Evolutionary conservation across 2,888 invertebrate species (phyloP).

Genomic region (Xylophagus ater): DNA sequence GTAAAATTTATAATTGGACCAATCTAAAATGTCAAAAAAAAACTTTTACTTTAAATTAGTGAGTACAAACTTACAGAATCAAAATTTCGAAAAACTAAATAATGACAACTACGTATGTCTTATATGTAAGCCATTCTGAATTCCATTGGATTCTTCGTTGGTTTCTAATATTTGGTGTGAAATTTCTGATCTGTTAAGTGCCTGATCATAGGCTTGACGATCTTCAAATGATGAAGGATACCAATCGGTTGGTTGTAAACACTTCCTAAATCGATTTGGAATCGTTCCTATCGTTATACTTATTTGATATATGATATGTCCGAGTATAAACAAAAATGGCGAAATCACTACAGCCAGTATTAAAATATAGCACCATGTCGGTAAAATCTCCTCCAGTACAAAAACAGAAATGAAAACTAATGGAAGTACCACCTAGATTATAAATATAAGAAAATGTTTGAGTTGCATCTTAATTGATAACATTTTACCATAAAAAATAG

Average conservation of each 20-base stretch:
- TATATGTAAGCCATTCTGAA: too few relatives aligned
- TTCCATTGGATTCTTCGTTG: too few relatives aligned
- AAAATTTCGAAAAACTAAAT: too few relatives aligned
- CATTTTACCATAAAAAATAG: too few relatives aligned
- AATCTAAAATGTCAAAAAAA: too few relatives aligned
- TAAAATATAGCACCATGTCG: not conserved
- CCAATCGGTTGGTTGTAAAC: conserved; percentile 33
- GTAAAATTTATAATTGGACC: not conserved
- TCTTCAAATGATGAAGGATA: conserved; percentile 29
- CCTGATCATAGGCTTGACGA: conserved; percentile 30
- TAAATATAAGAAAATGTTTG: too few relatives aligned
- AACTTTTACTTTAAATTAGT: too few relatives aligned
- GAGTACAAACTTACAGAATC: too few relatives aligned
- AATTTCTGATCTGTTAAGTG: conserved; percentile 27
- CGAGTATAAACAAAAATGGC: conserved; percentile 28
- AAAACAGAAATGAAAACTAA: not conserved
- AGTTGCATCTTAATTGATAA: too few relatives aligned
- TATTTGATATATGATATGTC: conserved; percentile 25
- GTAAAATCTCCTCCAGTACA: not conserved
- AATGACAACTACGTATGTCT: too few relatives aligned
- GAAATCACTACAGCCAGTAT: too few relatives aligned
- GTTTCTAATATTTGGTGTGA: conserved; percentile 26
- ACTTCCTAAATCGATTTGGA: conserved; percentile 24
- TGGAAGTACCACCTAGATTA: not conserved
- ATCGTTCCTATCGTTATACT: conserved; percentile 25